These are phyloP conservation scores for Sicus ferrugineus DNA, from an alignment of 2,888 invertebrate species.

Conservation along the genomic window DNA sequence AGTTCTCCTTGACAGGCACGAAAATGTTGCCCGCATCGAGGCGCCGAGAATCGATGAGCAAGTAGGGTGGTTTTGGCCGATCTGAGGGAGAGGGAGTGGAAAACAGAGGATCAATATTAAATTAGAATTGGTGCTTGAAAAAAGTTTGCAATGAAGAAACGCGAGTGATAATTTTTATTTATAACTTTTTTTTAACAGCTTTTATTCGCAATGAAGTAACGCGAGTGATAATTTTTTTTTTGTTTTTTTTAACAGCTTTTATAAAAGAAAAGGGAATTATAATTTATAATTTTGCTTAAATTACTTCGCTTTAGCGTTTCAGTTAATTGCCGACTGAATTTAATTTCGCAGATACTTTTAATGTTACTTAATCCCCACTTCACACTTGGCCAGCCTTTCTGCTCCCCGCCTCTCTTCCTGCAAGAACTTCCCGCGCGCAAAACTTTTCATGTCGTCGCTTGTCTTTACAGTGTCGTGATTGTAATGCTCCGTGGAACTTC, in stretches of 20 bases:
- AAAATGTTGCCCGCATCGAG: conserved; percentile 87
- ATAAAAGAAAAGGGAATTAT: too few species aligned
- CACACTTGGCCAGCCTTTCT: not conserved
- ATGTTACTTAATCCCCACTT: not conserved
- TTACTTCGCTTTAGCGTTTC: not conserved
- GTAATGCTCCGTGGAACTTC: not conserved
- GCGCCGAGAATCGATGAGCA: conserved; percentile 85
- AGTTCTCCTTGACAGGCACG: conserved; percentile 86
- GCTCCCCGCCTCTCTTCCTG: not conserved
- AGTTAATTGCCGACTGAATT: not conserved
- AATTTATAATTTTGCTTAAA: not conserved
- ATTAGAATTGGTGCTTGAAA: not conserved
- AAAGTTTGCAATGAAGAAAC: conserved; percentile 22
- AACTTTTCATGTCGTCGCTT: conserved; percentile 16
- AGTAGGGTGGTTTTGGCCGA: conserved; percentile 83
- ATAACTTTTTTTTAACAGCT: not conserved
- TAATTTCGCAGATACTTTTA: not conserved
- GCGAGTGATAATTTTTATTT: not conserved
- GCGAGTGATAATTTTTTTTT: too few species aligned
- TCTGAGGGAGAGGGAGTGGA: conserved; percentile 67
- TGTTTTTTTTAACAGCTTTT: too few species aligned
- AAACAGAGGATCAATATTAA: not conserved
- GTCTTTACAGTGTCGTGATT: conserved; percentile 3
- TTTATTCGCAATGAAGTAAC: not conserved
- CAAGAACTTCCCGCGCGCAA: not conserved